Evolutionary conservation across 1,140 invertebrate genomes (phyloP), one percentile per base, ranked within the genome.

Genomic region (Temnothorax curvispinosus): DNA sequence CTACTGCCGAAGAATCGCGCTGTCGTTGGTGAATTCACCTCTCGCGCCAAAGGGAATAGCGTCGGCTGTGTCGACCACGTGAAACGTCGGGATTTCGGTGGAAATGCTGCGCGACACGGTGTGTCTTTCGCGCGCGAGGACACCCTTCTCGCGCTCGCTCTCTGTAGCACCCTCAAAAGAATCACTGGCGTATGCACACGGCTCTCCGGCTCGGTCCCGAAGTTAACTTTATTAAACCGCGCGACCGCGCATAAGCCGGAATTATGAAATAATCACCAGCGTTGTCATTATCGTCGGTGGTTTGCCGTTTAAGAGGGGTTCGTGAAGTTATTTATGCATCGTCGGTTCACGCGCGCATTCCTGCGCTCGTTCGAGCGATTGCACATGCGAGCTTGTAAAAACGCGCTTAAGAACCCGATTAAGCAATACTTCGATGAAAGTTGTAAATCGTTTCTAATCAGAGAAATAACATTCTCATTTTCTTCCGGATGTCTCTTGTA

Each of bases 161-260:
- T 74, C 54, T 18, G 27, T 71, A 74, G 13, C 82, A 72, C 62
- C 67, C 75, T 85, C 62, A 85, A 81, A 80, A 87, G 85, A 90
- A 52, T 86, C 81, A 89, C 50, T 87, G 74, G 86, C 56, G 77
- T 90, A 72, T 89, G 50, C 85, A 38, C 85, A 38, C 85, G 44
- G 44, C 65, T 76, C 50, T 56, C 58, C 47, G 38, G 64, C 60
- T 88, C 71, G 38, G 27, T 50, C 85, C 18, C 41, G 67, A 71
- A 87, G 69, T 87, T 80, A 89, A 90, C 88, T 90, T 89, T 90
- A 90, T 90, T 89, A 90, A 90, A 90, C 27, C 54, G 50, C 60
- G 81, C 75, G 82, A 87, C 67, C 69, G 62, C 64, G 76, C 52
- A 76, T 76, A 88, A 82, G 67, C 62, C 76, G 64, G 86, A 90